These are phyloP conservation scores for Petrocephalus zakoni DNA, from an alignment of 2,113 vertebrate genomes.

Conservation along the genomic window DNA sequence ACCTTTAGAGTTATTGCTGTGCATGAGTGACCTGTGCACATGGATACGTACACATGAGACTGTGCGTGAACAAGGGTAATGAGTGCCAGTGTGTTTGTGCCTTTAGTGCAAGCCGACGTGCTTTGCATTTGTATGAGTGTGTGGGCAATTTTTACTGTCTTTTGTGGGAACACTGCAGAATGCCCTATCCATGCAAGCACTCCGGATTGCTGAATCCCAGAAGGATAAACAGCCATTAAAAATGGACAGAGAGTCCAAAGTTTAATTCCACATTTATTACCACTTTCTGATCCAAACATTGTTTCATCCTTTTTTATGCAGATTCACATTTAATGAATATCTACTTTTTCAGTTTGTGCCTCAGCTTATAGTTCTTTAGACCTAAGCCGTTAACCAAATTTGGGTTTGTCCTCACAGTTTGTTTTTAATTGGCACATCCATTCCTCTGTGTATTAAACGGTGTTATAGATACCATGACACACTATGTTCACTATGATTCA, in stretches of 20 bases:
- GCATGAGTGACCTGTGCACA: not conserved
- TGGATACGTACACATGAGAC: not conserved
- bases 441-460: not conserved
- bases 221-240: slow-evolving; percentile 3
- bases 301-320: not conserved
- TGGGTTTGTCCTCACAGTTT: not conserved
- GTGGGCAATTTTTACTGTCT: not conserved
- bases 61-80: not conserved
- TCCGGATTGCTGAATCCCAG: not conserved
- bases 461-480: not conserved
- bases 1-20: not conserved
- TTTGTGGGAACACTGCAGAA: not conserved
- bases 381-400: not conserved
- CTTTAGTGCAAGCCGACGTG: not conserved
- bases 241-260: not conserved
- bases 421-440: not conserved
- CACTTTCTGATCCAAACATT: not conserved
- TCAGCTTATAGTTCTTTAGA: not conserved
- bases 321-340: not conserved
- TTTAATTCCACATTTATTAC: slow-evolving; percentile 11
- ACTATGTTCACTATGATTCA: not conserved
- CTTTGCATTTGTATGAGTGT: not conserved
- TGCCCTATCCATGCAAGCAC: not conserved
- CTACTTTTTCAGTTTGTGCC: not conserved
- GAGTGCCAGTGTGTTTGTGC: not conserved